Base-by-base conservation (phyloP, 2,113 vertebrate species). In the Anarhynchus alexandrinus region DNA sequence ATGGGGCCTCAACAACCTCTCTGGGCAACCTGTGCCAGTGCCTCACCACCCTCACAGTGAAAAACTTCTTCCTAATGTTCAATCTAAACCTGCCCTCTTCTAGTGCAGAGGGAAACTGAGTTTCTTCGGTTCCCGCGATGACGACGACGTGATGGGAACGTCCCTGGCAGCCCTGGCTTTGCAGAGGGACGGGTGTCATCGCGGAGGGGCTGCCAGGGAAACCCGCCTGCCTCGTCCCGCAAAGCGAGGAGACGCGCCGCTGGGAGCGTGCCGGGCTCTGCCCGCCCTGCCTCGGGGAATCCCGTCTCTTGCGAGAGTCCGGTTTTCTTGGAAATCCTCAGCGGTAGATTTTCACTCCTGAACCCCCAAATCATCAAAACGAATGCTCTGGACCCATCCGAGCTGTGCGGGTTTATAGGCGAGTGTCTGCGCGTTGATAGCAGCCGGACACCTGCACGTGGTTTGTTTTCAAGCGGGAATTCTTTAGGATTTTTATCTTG, bases 401-500 rank as follows among this genome's bases (percentile, higher is more conserved):
- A 45, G 43, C 43, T 7, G 43, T 11, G 11, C 3, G 9, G 52
- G 23, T 21, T 23, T 32, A 8, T 4, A 19, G 40, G 4, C 18
- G 80, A 20, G 52, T 12, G 7, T 8, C 45, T 9, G 23, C 7
- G 29, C n/a, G 0, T 13, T 3, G 11, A 7, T 16, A 5, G 7
- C 40, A 7, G 12, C 19, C 27, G 11, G 2, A 12, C 12, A 0
- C 30, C 22, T 11, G 5, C 8, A 8, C 15, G 34, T 1, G 2
- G 21, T 25, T 54, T 49, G 26, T 40, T 42, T 47, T 34, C 38
- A 29, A 19, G 71, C 3, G 5, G 38, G 43, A 26, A 54, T 45
- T 52, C 27, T n/a, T 26, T 1, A 42, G 42, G 42, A 72, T 22
- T 38, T 49, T 55, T 26, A 12, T 17, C 8, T 59, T 21, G 38